These are phyloP conservation scores for Hyperopisus bebe DNA, from an alignment of 2,113 vertebrate species.

Conservation along the genomic window DNA sequence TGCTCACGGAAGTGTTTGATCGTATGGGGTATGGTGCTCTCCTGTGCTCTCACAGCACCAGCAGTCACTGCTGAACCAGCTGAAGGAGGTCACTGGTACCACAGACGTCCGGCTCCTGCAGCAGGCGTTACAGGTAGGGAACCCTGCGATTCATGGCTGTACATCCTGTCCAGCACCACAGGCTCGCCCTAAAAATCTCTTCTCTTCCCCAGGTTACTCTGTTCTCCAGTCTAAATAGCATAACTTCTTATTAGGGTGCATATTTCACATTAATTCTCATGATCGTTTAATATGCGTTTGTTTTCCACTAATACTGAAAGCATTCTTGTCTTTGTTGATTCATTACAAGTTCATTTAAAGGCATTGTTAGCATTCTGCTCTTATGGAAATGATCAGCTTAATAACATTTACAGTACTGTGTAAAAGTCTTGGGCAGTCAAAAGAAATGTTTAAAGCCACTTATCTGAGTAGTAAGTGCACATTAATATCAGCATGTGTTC, in stretches of 20 bases:
- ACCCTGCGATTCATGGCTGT: not conserved
- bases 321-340: not conserved
- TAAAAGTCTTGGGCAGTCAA: not conserved
- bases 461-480: not conserved
- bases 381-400: not conserved
- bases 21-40: not conserved
- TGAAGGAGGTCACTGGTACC: conserved; percentile 93
- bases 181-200: not conserved
- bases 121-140: conserved; percentile 87
- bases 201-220: not conserved
- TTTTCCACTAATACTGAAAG: not conserved
- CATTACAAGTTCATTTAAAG: not conserved
- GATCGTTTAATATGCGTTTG: not conserved
- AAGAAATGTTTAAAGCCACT: not conserved
- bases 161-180: not conserved
- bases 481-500: not conserved
- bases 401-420: not conserved
- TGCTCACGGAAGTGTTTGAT: not conserved
- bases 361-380: not conserved
- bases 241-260: not conserved
- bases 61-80: conserved; percentile 93
- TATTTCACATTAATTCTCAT: not conserved
- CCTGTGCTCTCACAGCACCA: conserved; percentile 68
- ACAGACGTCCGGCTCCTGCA: conserved; percentile 92
- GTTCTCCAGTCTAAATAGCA: not conserved